A percentile compares a stretch with the other conserved stretches of the same genome.
Conservation (phyloP, 2,113 vertebrate genomes). For the Phocoena phocoena region DNA sequence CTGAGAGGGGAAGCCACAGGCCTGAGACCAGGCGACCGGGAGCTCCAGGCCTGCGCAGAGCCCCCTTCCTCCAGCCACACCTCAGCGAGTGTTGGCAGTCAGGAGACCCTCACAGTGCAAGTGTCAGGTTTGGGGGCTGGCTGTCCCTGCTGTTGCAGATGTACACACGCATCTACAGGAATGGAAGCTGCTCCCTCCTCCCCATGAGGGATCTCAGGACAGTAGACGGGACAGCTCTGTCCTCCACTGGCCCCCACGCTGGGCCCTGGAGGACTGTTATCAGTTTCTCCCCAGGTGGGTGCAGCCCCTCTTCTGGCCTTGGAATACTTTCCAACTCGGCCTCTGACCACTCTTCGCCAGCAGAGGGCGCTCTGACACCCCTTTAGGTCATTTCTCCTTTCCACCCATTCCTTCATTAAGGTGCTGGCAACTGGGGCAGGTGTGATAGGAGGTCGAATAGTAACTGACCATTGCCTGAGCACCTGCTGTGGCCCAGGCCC, state of each 20-base stretch:
- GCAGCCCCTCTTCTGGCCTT: background rate
- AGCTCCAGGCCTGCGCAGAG: background rate
- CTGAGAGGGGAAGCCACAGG: background rate
- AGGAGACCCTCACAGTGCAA: background rate
- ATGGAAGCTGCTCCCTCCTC: background rate
- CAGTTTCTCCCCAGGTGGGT: background rate
- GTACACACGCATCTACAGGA: background rate
- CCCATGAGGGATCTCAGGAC: background rate
- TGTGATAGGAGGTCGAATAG: background rate
- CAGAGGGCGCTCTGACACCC: constrained; percentile 12
- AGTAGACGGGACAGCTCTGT: background rate
- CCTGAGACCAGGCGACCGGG: background rate
- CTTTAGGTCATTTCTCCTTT: background rate
- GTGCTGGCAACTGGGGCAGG: background rate
- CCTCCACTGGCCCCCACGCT: fast-evolving
- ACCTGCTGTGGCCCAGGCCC: background rate
- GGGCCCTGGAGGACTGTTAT: background rate
- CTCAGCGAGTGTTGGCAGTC: background rate
- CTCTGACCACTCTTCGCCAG: background rate
- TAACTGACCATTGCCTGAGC: background rate
- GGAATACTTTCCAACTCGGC: background rate
- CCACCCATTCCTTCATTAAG: fast-evolving
- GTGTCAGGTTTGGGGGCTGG: background rate
- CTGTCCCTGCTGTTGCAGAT: background rate
- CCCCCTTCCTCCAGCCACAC: background rate